Percentiles rank a stretch among this genome's conserved stretches.
phyloP scores from a whole-genome alignment of 2,113 vertebrate genomes.

The Colinus virginianus region DNA sequence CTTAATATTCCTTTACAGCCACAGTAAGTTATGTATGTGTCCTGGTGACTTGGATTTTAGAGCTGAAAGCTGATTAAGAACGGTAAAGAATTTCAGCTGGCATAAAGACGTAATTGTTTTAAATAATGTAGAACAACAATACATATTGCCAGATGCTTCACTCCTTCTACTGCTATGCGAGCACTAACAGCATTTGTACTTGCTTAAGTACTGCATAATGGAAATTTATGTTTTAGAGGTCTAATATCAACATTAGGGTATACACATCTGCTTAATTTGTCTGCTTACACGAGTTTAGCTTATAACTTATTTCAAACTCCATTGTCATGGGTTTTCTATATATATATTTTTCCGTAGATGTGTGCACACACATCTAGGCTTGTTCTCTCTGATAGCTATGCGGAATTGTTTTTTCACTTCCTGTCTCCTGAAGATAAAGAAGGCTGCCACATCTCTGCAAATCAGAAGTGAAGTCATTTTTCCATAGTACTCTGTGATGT shows the following conservation, averaged over 20 bases:
- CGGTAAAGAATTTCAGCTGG: slow-evolving; percentile 29
- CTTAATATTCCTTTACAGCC: slow-evolving; percentile 41
- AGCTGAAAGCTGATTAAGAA: slow-evolving; percentile 8
- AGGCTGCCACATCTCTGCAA: background rate
- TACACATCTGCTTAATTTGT: background rate
- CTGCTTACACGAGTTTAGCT: background rate
- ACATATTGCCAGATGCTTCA: background rate
- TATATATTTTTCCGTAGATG: background rate
- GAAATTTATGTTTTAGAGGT: background rate
- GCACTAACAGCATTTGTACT: background rate
- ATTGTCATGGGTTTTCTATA: background rate
- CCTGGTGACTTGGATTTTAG: slow-evolving; percentile 33
- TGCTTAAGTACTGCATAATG: background rate
- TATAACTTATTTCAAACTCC: background rate
- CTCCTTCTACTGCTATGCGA: background rate
- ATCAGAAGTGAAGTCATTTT: background rate
- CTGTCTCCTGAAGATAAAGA: background rate
- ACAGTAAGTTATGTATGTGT: slow-evolving; percentile 3
- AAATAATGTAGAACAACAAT: slow-evolving; percentile 15
- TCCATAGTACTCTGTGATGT: rapidly evolving
- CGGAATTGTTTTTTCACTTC: background rate
- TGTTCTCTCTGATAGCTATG: background rate
- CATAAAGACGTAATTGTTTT: slow-evolving; percentile 27
- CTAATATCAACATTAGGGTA: background rate
- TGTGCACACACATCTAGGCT: background rate